A percentile compares a stretch with the other conserved stretches of the same genome.
These are phyloP conservation scores for Parascotia fuliginaria DNA, from an alignment of 2,888 invertebrate genomes.

Conservation along the genomic window DNA sequence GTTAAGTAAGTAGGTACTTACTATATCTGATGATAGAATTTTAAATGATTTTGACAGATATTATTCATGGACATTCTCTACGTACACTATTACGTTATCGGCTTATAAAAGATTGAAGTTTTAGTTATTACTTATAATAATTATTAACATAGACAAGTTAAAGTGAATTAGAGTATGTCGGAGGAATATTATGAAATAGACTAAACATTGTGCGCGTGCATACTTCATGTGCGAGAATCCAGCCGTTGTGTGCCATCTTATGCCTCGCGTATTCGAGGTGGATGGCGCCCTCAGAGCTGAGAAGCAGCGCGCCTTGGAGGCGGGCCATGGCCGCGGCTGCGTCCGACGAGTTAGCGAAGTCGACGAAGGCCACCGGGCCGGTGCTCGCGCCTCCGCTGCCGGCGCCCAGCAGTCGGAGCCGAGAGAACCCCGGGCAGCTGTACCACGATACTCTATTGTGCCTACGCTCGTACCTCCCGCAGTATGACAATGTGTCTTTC, in stretches of 20 bases:
- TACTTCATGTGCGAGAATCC: slow-evolving; percentile 86
- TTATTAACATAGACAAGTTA: background rate
- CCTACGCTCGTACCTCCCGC: slow-evolving; percentile 73
- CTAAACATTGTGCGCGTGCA: slow-evolving; percentile 72
- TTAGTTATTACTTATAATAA: background rate
- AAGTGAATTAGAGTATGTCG: slow-evolving; percentile 18
- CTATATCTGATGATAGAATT: background rate
- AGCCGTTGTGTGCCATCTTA: slow-evolving; percentile 95
- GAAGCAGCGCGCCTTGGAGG: slow-evolving; percentile 97
- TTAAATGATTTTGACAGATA: slow-evolving; percentile 5
- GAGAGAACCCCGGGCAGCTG: slow-evolving; percentile 99
- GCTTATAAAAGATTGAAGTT: too few relatives aligned
- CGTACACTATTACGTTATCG: slow-evolving; percentile 1
- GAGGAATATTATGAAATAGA: slow-evolving; percentile 17
- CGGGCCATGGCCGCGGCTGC: slow-evolving; percentile 97
- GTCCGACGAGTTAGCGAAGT: slow-evolving; percentile 96
- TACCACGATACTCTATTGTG: slow-evolving; percentile 83
- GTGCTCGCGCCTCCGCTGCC: slow-evolving; percentile 87
- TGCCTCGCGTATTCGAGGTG: slow-evolving; percentile 99
- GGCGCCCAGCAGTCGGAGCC: slow-evolving; percentile 97
- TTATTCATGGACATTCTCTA: slow-evolving; percentile 5
- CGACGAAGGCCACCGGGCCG: slow-evolving; percentile 97
- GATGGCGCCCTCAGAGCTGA: slow-evolving; percentile 98
- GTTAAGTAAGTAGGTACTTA: too few relatives aligned
- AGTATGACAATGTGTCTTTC: slow-evolving; percentile 45